Evolutionary conservation across 2,113 vertebrate genomes (phyloP).

Genomic region (Coryphaenoides rupestris): DNA sequence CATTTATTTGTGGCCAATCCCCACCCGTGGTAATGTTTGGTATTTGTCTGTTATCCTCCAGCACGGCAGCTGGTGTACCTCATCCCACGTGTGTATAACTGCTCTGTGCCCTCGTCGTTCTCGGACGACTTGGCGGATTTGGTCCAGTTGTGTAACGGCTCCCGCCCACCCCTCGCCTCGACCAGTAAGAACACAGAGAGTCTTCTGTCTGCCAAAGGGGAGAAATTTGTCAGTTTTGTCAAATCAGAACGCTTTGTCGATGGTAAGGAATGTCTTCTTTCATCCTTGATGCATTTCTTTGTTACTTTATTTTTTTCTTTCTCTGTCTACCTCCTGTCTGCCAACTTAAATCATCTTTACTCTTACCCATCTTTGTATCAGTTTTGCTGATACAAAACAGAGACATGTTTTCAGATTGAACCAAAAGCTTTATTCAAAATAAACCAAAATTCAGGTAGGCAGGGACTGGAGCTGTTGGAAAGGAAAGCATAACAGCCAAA

Average conservation of each 20-base stretch:
- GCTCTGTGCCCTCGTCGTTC: conserved; percentile 79
- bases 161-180: conserved; percentile 32
- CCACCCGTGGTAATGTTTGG: neutral
- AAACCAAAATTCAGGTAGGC: no score
- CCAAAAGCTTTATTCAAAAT: no score
- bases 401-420: no score
- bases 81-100: conserved; percentile 85
- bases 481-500: no score
- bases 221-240: conserved; percentile 83
- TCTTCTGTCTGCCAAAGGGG: conserved; percentile 75
- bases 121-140: conserved; percentile 69
- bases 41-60: conserved; percentile 43
- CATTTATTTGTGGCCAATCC: no score
- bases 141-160: conserved; percentile 71
- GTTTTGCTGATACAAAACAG: no score
- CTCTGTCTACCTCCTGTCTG: neutral
- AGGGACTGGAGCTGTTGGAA: no score
- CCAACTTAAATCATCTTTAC: no score
- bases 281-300: neutral
- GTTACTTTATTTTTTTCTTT: neutral
- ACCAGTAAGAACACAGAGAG: conserved; percentile 54
- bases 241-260: conserved; percentile 82
- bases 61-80: conserved; percentile 79
- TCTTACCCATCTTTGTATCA: no score
- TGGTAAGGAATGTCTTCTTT: conserved; percentile 69